Evolutionary conservation across 2,888 invertebrate genomes (phyloP).

Genomic region (Neoascia interrupta): DNA sequence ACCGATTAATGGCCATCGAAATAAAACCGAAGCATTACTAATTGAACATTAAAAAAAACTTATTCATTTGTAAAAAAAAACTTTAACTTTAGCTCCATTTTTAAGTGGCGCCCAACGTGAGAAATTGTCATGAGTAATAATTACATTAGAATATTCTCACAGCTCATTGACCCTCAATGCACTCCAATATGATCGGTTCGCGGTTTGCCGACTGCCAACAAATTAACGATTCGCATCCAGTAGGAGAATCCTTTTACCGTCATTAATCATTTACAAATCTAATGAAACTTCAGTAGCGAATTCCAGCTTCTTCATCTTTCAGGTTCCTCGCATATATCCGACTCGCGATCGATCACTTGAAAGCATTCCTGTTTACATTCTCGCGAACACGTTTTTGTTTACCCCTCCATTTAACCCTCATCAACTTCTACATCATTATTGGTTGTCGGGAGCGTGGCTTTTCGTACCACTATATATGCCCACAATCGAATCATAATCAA

Average conservation of each 20-base stretch:
- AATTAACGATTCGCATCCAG: background rate
- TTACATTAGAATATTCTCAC: too few relatives aligned
- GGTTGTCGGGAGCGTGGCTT: background rate
- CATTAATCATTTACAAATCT: conserved; percentile 43
- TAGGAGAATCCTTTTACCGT: conserved; percentile 16
- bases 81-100: too few relatives aligned
- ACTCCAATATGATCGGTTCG: too few relatives aligned
- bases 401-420: conserved; percentile 65
- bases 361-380: conserved; percentile 65
- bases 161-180: too few relatives aligned
- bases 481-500: conserved; percentile 70
- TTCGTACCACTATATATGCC: conserved; percentile 6
- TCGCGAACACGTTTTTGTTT: conserved; percentile 62
- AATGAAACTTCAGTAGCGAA: conserved; percentile 51
- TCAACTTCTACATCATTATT: conserved; percentile 59
- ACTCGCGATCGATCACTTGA: conserved; percentile 61
- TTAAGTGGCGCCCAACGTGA: too few relatives aligned
- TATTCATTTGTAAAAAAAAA: too few relatives aligned
- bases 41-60: too few relatives aligned
- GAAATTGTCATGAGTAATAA: too few relatives aligned
- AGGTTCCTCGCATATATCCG: background rate
- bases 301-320: conserved; percentile 31
- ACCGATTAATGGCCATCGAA: too few relatives aligned
- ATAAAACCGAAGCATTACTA: too few relatives aligned
- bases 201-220: too few relatives aligned